Conservation (phyloP, 2,113 vertebrate genomes). For the Bombycilla garrulus region DNA sequence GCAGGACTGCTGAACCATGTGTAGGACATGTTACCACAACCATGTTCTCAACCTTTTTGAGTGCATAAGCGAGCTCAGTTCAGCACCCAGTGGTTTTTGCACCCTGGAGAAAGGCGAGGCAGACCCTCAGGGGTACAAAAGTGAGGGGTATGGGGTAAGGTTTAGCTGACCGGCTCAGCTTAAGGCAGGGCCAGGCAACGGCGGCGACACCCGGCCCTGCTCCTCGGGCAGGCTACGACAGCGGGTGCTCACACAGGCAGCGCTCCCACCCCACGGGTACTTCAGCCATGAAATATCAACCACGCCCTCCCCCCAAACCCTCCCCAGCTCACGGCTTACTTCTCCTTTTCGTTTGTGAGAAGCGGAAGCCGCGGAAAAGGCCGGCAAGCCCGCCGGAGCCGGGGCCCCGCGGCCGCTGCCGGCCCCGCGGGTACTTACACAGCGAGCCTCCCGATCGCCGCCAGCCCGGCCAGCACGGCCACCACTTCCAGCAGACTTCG, state of each 20-base stretch:
- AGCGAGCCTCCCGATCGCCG: neutral
- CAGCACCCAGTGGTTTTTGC: fast-evolving
- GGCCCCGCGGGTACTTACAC: neutral
- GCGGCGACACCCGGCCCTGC: fast-evolving
- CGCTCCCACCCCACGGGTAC: neutral
- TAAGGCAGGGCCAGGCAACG: neutral
- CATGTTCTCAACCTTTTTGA: fast-evolving
- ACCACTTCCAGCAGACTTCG: fast-evolving
- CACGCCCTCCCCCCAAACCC: too few species aligned
- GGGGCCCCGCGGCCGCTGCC: too few species aligned
- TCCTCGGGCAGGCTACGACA: fast-evolving
- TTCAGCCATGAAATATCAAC: neutral
- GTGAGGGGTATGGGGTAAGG: too few species aligned
- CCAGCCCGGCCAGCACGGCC: neutral
- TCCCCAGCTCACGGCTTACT: fast-evolving
- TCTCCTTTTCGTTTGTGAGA: fast-evolving
- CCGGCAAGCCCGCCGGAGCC: neutral
- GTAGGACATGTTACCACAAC: fast-evolving
- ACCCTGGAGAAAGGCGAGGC: fast-evolving
- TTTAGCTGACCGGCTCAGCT: neutral
- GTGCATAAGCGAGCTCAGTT: fast-evolving
- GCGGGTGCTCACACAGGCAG: fast-evolving
- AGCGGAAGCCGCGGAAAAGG: neutral
- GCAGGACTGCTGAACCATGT: fast-evolving
- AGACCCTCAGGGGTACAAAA: neutral